Base-by-base conservation (phyloP, 2,113 vertebrate genomes). In the Pseudorhombus dupliciocellatus region DNA sequence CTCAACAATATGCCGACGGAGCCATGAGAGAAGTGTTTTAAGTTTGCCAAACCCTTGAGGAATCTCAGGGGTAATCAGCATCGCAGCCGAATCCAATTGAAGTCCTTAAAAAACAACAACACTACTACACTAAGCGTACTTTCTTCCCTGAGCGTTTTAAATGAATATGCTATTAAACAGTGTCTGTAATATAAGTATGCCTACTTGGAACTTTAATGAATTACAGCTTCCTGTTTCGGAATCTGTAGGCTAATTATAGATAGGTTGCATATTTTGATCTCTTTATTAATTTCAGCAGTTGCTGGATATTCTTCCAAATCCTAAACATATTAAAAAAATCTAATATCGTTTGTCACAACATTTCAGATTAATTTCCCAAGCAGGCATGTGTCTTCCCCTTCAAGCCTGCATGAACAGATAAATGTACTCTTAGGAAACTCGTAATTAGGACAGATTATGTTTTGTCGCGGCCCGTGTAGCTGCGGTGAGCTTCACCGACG, bases 341-440 rank as follows among this genome's bases (percentile, higher is more conserved):
- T 1, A 31, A 30, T 7, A 2, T 4, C 30, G 37, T 57, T n/a
- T 4, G 1, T 44, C 4, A n/a, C 15, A 48, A 31, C 7, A 4
- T 1, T 16, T 30, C 8, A 63, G 20, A 55, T 30, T 9, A 2
- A 28, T 63, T 63, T 63, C 21, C 20, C 50, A 37, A 4, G 9
- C 11, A 20, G 20, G 15, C 20, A 16, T 46, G 4, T 34, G 21
- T 37, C 12, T n/a, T 34, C 12, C 34, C 10, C 16, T 22, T 26
- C 52, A 64, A 55, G 30, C 10, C 2, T 21, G 24, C 40, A 12
- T 30, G 25, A 64, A 26, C 26, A 26, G 8, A 55, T 63, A 31
- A 31, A 51, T 73, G 21, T 40, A 57, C 18, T 62, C n/a, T 34
- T 31, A 31, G 44, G 34, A 54, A 55, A 55, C 21, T 58, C 55